Evolutionary conservation across 2,113 vertebrate species (phyloP), one percentile per base, ranked within the genome.

Genomic region (Trematocara stigmaticum): DNA sequence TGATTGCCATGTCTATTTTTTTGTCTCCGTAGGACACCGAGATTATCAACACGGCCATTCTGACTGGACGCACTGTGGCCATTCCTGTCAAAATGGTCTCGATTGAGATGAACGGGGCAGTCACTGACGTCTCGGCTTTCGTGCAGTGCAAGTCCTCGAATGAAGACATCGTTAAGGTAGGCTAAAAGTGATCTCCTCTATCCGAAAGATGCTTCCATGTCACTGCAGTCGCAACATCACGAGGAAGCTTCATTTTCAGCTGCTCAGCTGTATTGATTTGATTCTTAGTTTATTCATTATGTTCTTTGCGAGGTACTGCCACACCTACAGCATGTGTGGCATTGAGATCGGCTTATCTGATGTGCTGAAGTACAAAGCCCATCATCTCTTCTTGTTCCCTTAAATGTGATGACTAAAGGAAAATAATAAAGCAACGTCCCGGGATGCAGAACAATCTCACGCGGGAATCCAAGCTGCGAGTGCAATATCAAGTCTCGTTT

Each of bases 21-120:
- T 31, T 83, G 6, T 84, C 84, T 74, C 55, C 7, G 2, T 78
- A 99, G 99, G 98, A 99, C 94, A 99, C 98, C 0, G 99, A 99
- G 92, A 99, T 99, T 87, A 99, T 99, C 96, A 99, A 99, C 94
- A 99, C 98, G 0, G 99, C 99, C 88, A 97, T 99, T 90, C 96
- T 99, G 92, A 99, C 99, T 0, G 99, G 99, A 31, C 95, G 98
- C 84, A 99, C 98, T 0, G 98, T 99, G 82, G 98, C 99, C 94
- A 98, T 99, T 45, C 99, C 99, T 0, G 97, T 99, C 86, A 99
- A 99, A 93, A 98, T 99, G 94, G 97, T 99, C 0, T 98, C 98
- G 92, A 97, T 99, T 2, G 99, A 99, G 95, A 97, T 98, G 92
- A 98, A 96, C 0, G 99, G 99, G 0, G 88, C 85, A 0, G 95